Base-by-base conservation (phyloP, 2,888 invertebrate species). In the Tetramorium bicarinatum region DNA sequence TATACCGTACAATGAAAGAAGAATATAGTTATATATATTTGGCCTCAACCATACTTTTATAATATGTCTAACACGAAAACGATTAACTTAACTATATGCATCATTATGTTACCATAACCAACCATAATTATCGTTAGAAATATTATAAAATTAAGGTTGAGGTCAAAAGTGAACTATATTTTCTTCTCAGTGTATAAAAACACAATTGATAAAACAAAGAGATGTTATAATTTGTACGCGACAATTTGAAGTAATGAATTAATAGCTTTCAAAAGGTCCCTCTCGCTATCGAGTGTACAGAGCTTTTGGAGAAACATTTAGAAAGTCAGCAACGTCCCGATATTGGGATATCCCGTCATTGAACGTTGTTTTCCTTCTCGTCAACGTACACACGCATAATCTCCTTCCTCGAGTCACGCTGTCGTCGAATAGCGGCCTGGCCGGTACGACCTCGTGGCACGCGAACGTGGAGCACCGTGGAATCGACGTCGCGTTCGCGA, bases 261-360 rank as follows among this genome's bases (percentile, higher is more conserved):
- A 64, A 44, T 38, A 92, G 95, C 94, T 88, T 94, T 92, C 11
- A 95, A 89, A 80, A 95, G 96, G 92, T 96, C 96, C 96, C 86
- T 96, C 96, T 91, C 96, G 96, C 91, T 97, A 96, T 91, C 96
- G 95, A 74, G 96, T 95, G 88, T 96, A 97, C 8, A 97, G 95
- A 90, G 95, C 95, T 88, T 96, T 96, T 0, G 96, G 96, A 0
- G 96, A 96, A 61, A 95, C 95, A 0, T 95, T 95, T 69, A 96
- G 96, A 25, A 93, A 94, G 91, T 95, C 95, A 18, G 97, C 96
- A 13, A 97, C 95, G 88, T 96, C 96, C 90, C 95, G 95, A 44
- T 96, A 95, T 88, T 34, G 29, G 29, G 29, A 34, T 34, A 34
- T 34, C 29, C 3, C 25, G 41, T 1, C 21, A 21, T 15, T 1